Evolutionary conservation across 2,797 vertebrate species (phyloP).

Genomic region (Epinephelus coioides): DNA sequence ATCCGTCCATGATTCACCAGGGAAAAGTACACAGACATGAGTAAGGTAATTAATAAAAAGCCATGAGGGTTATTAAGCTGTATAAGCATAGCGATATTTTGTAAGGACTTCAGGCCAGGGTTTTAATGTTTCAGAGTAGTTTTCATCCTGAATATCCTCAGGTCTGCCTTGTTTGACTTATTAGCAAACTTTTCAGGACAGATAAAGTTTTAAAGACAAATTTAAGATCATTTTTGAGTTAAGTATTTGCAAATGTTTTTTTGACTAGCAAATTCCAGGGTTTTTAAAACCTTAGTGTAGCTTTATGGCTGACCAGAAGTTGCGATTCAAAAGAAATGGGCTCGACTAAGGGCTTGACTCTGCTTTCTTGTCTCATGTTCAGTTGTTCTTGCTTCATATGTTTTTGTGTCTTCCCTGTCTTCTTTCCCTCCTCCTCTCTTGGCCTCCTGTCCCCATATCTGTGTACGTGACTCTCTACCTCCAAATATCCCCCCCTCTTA

Average conservation of each 20-base stretch:
- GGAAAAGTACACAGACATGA: neutral
- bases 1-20: neutral
- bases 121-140: slow-evolving; percentile 18
- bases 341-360: slow-evolving; percentile 67
- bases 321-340: slow-evolving; percentile 37
- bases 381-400: slow-evolving; percentile 84
- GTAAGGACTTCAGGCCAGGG: slow-evolving; percentile 11
- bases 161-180: slow-evolving; percentile 7
- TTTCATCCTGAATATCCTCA: slow-evolving; percentile 24
- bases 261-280: neutral
- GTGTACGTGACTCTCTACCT: slow-evolving; percentile 68
- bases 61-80: neutral
- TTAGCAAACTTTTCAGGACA: too few species aligned
- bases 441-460: slow-evolving; percentile 80
- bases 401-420: slow-evolving; percentile 82
- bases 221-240: slow-evolving; percentile 1
- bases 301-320: slow-evolving; percentile 11
- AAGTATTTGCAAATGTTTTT: neutral
- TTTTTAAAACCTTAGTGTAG: slow-evolving; percentile 11
- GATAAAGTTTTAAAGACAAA: slow-evolving; percentile 23
- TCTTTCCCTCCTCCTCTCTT: slow-evolving; percentile 69
- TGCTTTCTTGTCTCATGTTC: slow-evolving; percentile 72
- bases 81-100: slow-evolving; percentile 1
- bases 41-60: neutral
- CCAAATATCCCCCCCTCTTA: slow-evolving; percentile 20